phyloP scores from a whole-genome alignment of 2,113 vertebrate genomes.

The Hyla sarda region DNA sequence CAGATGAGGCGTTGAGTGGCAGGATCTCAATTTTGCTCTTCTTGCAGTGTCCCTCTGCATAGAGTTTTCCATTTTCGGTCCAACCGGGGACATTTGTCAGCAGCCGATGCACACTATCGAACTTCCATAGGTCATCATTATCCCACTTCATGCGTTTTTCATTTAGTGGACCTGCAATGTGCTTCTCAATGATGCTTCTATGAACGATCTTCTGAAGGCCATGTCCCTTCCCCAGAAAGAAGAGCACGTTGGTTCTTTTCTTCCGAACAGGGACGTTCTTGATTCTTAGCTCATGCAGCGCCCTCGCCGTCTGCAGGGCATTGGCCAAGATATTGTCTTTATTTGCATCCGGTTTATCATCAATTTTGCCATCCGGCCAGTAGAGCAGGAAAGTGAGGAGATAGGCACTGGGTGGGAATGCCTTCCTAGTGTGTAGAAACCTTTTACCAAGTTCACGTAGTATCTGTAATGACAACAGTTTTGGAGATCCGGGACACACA shows the following conservation, averaged over 20 bases:
- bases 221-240: constrained; percentile 76
- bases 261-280: constrained; percentile 76
- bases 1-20: constrained; percentile 69
- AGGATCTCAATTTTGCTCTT: constrained; percentile 66
- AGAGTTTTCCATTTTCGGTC: constrained; percentile 76
- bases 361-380: constrained; percentile 80
- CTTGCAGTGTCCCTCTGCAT: constrained; percentile 68
- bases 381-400: constrained; percentile 79
- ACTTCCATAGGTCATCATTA: constrained; percentile 59
- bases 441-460: constrained; percentile 71
- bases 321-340: constrained; percentile 73
- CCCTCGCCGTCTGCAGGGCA: constrained; percentile 73
- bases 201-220: constrained; percentile 75
- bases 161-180: constrained; percentile 66
- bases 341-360: constrained; percentile 18
- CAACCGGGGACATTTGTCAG: constrained; percentile 73
- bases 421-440: constrained; percentile 65
- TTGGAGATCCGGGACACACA: constrained; percentile 67
- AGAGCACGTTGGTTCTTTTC: constrained; percentile 76
- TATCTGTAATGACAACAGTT: constrained; percentile 62
- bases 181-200: constrained; percentile 75
- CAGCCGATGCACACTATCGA: not conserved
- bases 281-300: constrained; percentile 67
- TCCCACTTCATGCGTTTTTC: constrained; percentile 79
- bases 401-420: constrained; percentile 70